phyloP scores from a whole-genome alignment of 2,113 vertebrate species.

The Paracyprichromis sp. region DNA sequence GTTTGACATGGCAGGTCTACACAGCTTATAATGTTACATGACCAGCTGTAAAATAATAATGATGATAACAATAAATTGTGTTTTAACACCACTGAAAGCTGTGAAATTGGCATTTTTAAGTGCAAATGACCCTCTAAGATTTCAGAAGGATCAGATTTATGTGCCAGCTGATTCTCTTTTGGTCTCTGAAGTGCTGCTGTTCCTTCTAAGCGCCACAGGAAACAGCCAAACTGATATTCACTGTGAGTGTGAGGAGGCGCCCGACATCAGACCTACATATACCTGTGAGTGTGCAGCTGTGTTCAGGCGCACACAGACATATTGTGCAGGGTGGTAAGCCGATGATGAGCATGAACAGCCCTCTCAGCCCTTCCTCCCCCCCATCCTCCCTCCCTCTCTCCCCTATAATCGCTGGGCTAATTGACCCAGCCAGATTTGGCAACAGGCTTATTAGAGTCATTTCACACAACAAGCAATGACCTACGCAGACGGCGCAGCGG shows the following conservation, averaged over 20 bases:
- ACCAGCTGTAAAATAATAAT: background rate
- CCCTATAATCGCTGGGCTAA: constrained; percentile 57
- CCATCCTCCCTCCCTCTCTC: background rate
- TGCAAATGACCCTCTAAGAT: background rate
- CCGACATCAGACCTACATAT: background rate
- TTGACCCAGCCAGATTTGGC: constrained; percentile 69
- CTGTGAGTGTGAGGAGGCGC: background rate
- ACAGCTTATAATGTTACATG: background rate
- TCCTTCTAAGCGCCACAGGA: background rate
- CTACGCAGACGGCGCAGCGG: constrained; percentile 11
- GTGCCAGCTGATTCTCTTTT: background rate
- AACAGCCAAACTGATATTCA: background rate
- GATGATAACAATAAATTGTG: background rate
- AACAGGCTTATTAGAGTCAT: constrained; percentile 56
- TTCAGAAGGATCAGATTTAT: background rate
- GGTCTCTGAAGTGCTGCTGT: background rate
- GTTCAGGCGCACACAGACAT: constrained; percentile 8
- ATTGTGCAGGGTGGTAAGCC: constrained; percentile 28
- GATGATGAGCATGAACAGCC: constrained; percentile 21
- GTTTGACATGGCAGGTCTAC: background rate
- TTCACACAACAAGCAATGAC: constrained; percentile 53
- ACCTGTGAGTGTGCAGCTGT: background rate
- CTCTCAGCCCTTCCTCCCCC: background rate
- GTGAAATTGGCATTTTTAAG: background rate
- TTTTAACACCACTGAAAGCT: background rate